Conservation (phyloP, 2,797 vertebrate species). For the Protosalanx chinensis region DNA sequence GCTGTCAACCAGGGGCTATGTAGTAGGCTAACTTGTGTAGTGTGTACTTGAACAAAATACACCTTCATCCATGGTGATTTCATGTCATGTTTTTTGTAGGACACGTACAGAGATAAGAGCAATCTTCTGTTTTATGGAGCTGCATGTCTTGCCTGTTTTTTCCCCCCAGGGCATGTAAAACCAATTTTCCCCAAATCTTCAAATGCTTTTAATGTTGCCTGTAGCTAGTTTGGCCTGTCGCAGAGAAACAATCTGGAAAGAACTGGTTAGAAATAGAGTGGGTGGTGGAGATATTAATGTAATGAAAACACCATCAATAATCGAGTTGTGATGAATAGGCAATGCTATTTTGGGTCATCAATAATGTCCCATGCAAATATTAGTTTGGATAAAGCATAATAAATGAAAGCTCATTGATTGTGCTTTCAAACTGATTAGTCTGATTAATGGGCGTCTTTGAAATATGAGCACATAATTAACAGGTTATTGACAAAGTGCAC, state of each 20-base stretch:
- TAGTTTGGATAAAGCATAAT: constrained; percentile 60
- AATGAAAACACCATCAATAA: constrained; percentile 42
- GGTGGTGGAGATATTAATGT: constrained; percentile 26
- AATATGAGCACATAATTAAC: constrained; percentile 54
- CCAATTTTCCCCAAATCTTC: constrained; percentile 44
- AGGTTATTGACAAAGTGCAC: constrained; percentile 26
- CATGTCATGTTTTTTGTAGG: constrained; percentile 49
- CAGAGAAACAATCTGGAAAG: not conserved
- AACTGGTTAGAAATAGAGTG: not conserved
- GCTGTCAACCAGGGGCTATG: no score
- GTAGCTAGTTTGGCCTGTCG: constrained; percentile 18
- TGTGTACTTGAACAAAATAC: no score
- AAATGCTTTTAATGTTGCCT: constrained; percentile 53
- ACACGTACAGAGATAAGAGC: constrained; percentile 51
- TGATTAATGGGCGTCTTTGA: constrained; percentile 45
- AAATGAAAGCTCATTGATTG: constrained; percentile 57
- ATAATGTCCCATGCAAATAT: constrained; percentile 42
- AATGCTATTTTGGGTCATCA: constrained; percentile 44
- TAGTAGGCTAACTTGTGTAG: no score
- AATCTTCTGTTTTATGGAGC: constrained; percentile 31
- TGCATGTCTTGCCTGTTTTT: constrained; percentile 16
- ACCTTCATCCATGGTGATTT: constrained; percentile 36
- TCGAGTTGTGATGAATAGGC: constrained; percentile 45
- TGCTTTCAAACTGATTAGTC: constrained; percentile 39
- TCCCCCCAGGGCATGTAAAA: constrained; percentile 39